Base-by-base conservation (phyloP, 2,113 vertebrate genomes). In the Pimephales promelas region DNA sequence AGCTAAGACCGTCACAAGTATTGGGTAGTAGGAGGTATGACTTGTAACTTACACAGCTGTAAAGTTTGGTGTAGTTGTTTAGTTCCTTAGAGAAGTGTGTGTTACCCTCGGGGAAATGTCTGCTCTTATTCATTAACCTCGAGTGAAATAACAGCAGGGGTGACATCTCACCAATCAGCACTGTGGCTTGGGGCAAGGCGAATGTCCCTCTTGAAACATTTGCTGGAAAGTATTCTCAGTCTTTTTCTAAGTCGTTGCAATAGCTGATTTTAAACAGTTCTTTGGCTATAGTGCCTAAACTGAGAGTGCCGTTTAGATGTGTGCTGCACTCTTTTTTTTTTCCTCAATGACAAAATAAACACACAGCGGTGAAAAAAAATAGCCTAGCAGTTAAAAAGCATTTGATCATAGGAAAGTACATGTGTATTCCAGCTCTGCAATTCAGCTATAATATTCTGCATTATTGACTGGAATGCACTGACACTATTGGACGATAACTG, bases 31-130 rank as follows among this genome's bases (percentile, higher is more conserved):
- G 59, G 40, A 71, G 74, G 75, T 24, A 77, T 56, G 86, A 47
- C 49, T 79, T 85, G 52, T 76, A 88, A 90, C 88, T 88, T 88
- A 83, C 72, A 77, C 73, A n/a, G 52, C 79, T 86, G 80, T 84
- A 86, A 88, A 88, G 85, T 88, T 87, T 80, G 31, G 52, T 85
- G 73, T 85, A 22, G 83, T 66, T 71, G 73, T 79, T 83, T 75
- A 75, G 70, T 62, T 83, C 61, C 59, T 80, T 83, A 80, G 76
- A 56, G 59, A 86, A 73, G 52, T 73, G 68, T 31, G 47, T 24
- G 31, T 28, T 52, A 47, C 68, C 81, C 40, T 28, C 14, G 5
- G 57, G 71, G 61, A 45, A 62, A 73, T 43, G 31, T 66, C 59
- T 74, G 64, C 47, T 79, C 85, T 78, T 86, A 45, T 78, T 83